Evolutionary conservation across 2,113 vertebrate species (phyloP).

Genomic region (Silurus asotus): DNA sequence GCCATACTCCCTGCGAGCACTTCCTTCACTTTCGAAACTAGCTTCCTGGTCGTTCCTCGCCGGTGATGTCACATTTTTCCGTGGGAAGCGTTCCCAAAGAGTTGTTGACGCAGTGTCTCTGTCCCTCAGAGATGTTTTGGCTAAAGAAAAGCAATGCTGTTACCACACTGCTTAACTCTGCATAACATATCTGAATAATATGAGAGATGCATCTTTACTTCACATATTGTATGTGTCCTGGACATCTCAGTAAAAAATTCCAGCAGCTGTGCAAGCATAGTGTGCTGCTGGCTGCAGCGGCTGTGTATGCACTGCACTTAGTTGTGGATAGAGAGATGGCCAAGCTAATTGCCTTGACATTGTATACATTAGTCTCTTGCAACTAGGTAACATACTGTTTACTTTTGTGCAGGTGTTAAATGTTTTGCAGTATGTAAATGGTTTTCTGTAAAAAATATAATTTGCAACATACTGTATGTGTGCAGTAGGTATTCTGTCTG

Average conservation of each 20-base stretch:
- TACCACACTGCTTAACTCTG: no score
- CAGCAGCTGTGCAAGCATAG: not conserved
- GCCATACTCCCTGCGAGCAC: no score
- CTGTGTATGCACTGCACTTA: conserved; percentile 7
- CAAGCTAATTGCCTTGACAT: not conserved
- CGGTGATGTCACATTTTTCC: no score
- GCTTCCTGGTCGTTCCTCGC: no score
- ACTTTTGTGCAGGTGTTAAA: not conserved
- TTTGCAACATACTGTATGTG: not conserved
- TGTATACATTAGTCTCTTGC: not conserved
- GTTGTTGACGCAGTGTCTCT: no score
- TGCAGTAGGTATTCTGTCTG: not conserved
- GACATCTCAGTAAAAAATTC: not conserved
- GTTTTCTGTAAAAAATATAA: not conserved
- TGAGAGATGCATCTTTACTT: no score
- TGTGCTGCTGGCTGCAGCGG: not conserved
- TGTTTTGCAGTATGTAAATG: not conserved
- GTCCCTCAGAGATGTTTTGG: no score
- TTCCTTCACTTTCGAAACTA: no score
- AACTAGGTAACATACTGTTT: not conserved
- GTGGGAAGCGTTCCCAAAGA: no score
- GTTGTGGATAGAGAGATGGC: not conserved
- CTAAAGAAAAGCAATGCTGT: no score
- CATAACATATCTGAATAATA: no score
- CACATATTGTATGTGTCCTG: not conserved